Percentiles rank a stretch among this genome's conserved stretches.
Conservation (phyloP, 92 coral and sea anemone genomes). For the Pocillopora grandis region DNA sequence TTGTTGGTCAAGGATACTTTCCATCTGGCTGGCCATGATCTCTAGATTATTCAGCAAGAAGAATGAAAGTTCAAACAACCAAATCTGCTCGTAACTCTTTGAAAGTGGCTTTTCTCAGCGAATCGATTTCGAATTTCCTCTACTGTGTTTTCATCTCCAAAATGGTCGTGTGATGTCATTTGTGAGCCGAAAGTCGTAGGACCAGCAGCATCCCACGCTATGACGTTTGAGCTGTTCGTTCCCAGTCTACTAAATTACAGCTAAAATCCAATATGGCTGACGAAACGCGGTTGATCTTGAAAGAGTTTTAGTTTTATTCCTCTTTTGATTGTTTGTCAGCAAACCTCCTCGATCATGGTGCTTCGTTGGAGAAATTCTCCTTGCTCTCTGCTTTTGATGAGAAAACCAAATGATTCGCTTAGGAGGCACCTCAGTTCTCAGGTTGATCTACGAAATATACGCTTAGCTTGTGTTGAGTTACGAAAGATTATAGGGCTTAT, state of each 20-base stretch:
- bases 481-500: too few species aligned
- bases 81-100: neutral
- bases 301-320: too few species aligned
- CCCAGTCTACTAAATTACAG: slow-evolving; percentile 1
- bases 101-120: slow-evolving; percentile 10
- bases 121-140: neutral
- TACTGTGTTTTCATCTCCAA: slow-evolving; percentile 69
- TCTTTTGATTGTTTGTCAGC: too few species aligned
- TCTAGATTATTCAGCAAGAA: neutral
- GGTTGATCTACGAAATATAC: neutral
- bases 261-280: slow-evolving; percentile 31
- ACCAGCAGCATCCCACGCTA: slow-evolving; percentile 59
- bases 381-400: neutral
- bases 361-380: neutral
- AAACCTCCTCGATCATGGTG: slow-evolving; percentile 1
- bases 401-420: neutral
- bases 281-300: neutral
- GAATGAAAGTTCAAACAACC: neutral
- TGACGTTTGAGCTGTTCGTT: slow-evolving; percentile 3
- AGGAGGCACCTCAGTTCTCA: slow-evolving; percentile 15
- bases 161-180: slow-evolving; percentile 66
- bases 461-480: too few species aligned
- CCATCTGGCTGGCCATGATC: slow-evolving; percentile 87
- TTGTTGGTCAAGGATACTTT: slow-evolving; percentile 84
- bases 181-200: slow-evolving; percentile 36